A percentile compares a stretch with the other conserved stretches of the same genome.
Conservation (phyloP, 2,797 vertebrate genomes). For the Lemur catta region DNA sequence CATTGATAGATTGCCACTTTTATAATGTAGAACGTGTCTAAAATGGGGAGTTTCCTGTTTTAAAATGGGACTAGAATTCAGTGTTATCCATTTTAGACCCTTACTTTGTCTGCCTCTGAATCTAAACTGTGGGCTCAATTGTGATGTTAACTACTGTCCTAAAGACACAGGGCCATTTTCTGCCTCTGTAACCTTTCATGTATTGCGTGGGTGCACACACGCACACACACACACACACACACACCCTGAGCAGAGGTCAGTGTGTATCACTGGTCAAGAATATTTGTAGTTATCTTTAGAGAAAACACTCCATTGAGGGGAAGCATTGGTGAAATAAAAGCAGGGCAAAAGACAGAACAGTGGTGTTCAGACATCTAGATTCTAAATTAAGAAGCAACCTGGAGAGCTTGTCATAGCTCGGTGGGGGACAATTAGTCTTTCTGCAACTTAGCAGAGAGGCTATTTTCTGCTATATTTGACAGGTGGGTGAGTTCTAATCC, state of each 20-base stretch:
- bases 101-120: background rate
- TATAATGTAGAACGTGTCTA: background rate
- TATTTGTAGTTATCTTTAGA: background rate
- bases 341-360: background rate
- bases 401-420: constrained; percentile 6
- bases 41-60: background rate
- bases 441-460: background rate
- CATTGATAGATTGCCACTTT: background rate
- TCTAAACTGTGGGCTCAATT: background rate
- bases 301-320: background rate
- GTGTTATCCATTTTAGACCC: background rate
- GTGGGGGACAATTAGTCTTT: background rate
- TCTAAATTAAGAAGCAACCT: background rate
- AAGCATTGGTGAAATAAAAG: background rate
- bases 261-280: background rate
- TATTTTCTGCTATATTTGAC: constrained; percentile 56
- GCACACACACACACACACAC: background rate
- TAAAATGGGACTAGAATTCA: background rate
- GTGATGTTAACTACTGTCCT: background rate
- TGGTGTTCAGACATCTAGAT: background rate
- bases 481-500: constrained; percentile 44
- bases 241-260: background rate
- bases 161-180: background rate
- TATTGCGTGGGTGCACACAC: background rate
- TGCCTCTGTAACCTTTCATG: background rate